Percentiles rank a stretch among this genome's conserved stretches.
phyloP scores from a whole-genome alignment of 1,140 invertebrate species.

The Brachionus sp. region DNA sequence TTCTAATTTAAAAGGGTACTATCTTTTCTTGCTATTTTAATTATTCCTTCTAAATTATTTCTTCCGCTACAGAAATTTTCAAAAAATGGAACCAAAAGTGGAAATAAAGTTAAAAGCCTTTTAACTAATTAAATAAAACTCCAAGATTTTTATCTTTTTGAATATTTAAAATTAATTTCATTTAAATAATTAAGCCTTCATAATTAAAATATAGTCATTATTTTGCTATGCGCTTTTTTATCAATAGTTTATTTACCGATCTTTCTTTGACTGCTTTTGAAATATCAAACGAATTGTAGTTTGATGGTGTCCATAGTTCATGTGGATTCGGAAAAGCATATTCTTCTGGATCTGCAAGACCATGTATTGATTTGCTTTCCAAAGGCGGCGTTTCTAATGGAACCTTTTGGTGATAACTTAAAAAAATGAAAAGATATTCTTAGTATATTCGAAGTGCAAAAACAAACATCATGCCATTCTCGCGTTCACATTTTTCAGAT shows the following conservation, averaged over 20 bases:
- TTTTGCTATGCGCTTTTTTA: neutral
- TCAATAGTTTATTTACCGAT: conserved; percentile 51
- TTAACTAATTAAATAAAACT: too few relatives aligned
- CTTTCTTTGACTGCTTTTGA: conserved; percentile 52
- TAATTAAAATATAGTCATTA: too few relatives aligned
- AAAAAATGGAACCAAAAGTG: too few relatives aligned
- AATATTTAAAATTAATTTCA: too few relatives aligned
- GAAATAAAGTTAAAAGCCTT: too few relatives aligned
- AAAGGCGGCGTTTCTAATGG: conserved; percentile 65
- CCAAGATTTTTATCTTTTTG: too few relatives aligned
- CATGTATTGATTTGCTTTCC: conserved; percentile 68
- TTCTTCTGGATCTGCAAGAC: conserved; percentile 67
- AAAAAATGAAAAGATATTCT: conserved; percentile 27
- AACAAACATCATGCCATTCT: conserved; percentile 71
- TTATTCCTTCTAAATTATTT: too few relatives aligned
- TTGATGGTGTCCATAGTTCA: conserved; percentile 64
- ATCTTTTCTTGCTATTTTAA: too few relatives aligned
- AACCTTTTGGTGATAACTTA: conserved; percentile 69
- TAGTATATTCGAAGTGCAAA: too few relatives aligned
- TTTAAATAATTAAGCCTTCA: too few relatives aligned
- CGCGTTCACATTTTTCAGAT: conserved; percentile 70
- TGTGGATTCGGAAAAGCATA: conserved; percentile 63
- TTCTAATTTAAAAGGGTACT: too few relatives aligned
- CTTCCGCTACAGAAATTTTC: too few relatives aligned
- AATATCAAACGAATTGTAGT: conserved; percentile 65